phyloP scores from a whole-genome alignment of 2,113 vertebrate genomes.

The Cynopterus brachyotis region DNA sequence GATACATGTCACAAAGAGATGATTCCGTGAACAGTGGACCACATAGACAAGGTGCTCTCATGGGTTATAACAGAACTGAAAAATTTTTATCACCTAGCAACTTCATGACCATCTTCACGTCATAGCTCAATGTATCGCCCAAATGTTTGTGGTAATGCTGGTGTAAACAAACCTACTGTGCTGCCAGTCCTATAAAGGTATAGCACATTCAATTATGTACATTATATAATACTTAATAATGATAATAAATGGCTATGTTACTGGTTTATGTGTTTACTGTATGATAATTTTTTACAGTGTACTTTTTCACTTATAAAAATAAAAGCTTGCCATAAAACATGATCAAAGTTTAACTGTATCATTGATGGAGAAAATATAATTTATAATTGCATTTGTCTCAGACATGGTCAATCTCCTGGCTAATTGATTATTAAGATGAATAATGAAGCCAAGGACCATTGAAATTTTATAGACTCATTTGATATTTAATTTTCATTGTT shows the following conservation, averaged over 20 bases:
- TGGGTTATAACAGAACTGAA: not conserved
- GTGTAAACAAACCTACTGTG: not conserved
- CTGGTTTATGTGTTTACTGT: not conserved
- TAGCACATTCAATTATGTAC: not conserved
- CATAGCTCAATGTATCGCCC: not conserved
- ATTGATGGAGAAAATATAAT: not conserved
- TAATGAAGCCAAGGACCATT: not conserved
- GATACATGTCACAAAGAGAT: too few relatives aligned
- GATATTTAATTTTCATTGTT: not conserved
- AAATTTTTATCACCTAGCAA: not conserved
- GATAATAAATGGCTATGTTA: not conserved
- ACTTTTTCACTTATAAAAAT: not conserved
- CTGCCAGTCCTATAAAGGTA: not conserved
- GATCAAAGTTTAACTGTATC: not conserved
- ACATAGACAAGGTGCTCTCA: not conserved
- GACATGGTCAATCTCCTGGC: not conserved
- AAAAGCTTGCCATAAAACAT: not conserved
- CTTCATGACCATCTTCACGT: not conserved
- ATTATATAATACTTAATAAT: not conserved
- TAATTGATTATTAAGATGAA: not conserved
- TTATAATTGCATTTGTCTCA: not conserved
- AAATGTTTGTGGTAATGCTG: not conserved
- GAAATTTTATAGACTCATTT: not conserved
- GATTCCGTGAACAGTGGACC: not conserved
- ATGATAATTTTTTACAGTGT: not conserved